Base-by-base conservation (phyloP, 2,888 invertebrate genomes). In the Drosophila paucipuncta region DNA sequence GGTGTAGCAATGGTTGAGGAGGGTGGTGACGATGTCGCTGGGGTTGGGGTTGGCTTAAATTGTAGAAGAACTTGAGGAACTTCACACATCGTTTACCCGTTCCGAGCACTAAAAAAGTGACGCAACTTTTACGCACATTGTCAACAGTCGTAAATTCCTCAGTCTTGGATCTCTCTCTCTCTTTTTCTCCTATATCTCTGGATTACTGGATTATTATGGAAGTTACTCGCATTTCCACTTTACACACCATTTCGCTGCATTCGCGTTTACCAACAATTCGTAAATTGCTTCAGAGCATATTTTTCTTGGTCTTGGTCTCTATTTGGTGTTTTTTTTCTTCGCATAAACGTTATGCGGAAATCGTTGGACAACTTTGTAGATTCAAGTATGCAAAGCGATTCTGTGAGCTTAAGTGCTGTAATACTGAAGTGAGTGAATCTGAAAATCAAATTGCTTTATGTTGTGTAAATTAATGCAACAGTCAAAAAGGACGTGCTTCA, bases 81-180 rank as follows among this genome's bases (percentile, higher is more conserved):
- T 85, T 85, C 85, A 89, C 85, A 85, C 85, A 87, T 85, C 85
- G 87, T 85, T 85, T 82, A 58, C 41, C 67, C 54, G 61, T 69
- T 58, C 1, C 25, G 68, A 70, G 73, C 28, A 68, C 59, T 80
- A 80, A 80, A 86, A 83, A 84, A 87, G 74, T 84, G 89, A 89
- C 82, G 82, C 77, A 89, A 87, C 88, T 84, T 85, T 76, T 59
- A 79, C 82, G 60, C 73, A 89, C 89, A 87, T 77, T 87, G 89
- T 85, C 89, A 87, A 89, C 89, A 80, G 77, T 85, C 89, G 85
- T 89, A 87, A 85, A 87, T 70, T 70, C 65, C 28, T 37, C 55
- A 25, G 54, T 64, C 65, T 49, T 59, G 68, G 59, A 47, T 47
- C 22, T 22, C 4, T 25, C 22, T 47, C 22, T 22, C 4, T 0